Conservation (phyloP, 2,113 vertebrate genomes). For the Rhagologus leucostigma region DNA sequence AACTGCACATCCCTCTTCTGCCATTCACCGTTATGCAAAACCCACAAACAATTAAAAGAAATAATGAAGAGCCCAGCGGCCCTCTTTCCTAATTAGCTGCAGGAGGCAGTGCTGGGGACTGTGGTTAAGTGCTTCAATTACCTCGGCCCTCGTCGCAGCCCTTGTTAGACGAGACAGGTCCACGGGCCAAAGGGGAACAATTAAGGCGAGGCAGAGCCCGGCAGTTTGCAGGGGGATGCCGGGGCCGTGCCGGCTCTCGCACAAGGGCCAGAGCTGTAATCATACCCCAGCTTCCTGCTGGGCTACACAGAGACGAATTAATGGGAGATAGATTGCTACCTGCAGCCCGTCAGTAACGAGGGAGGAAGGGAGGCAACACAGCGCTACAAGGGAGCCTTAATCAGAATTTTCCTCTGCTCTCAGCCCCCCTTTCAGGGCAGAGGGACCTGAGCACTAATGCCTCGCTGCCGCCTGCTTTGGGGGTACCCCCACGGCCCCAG, state of each 20-base stretch:
- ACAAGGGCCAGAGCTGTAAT: neutral
- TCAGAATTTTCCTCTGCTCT: neutral
- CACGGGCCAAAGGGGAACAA: conserved; percentile 65
- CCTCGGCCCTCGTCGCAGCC: conserved; percentile 38
- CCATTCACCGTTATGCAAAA: conserved; percentile 65
- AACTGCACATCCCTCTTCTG: conserved; percentile 35
- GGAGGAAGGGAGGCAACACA: neutral
- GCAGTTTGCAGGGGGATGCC: neutral
- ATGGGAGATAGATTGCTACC: conserved; percentile 18
- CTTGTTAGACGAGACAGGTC: conserved; percentile 66
- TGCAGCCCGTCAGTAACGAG: neutral
- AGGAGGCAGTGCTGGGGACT: conserved; percentile 52
- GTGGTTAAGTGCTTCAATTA: conserved; percentile 67
- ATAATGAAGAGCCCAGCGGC: conserved; percentile 58
- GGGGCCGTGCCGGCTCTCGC: neutral
- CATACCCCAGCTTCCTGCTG: conserved; percentile 22
- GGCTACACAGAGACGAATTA: neutral
- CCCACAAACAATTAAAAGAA: conserved; percentile 77
- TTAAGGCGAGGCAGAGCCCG: conserved; percentile 56
- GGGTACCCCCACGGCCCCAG: neutral
- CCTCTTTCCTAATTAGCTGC: conserved; percentile 72
- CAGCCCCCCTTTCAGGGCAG: neutral
- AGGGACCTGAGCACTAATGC: neutral
- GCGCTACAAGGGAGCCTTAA: neutral
- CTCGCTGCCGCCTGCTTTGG: neutral